Evolutionary conservation across 2,888 invertebrate species (phyloP), one percentile per base, ranked within the genome.

Genomic region (Agapostemon virescens): DNA sequence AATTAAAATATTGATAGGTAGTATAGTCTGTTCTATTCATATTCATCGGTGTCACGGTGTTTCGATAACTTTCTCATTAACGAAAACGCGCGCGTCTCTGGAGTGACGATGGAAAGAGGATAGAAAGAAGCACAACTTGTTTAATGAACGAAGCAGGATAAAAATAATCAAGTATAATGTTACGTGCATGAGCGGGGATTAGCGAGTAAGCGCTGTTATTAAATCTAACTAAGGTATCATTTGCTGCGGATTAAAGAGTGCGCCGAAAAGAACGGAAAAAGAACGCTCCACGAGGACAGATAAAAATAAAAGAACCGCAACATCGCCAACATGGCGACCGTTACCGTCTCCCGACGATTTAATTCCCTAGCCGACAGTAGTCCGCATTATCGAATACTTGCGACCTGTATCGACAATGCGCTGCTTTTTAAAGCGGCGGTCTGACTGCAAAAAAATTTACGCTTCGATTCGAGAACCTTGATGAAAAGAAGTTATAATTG

Each of bases 101-200:
- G n/a, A n/a, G n/a, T n/a, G n/a, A n/a, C n/a, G n/a, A n/a, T n/a
- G n/a, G n/a, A n/a, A n/a, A 33, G 3, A 6, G 30, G 17, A 0
- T 7, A 33, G 4, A 20, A 4, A 9, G 9, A 4, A 33, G 30
- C 7, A 30, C 33, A 61, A 26, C 20, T 4, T 61, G 20, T 3
- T 55, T 61, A 61, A 20, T 11, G 61, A 30, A 61, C 61, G 30
- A 20, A 33, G 20, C 20, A 20, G 30, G 20, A 61, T 20, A 33
- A 61, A 26, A 61, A 61, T 61, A 20, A 61, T 61, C 30, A 61
- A 61, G 61, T n/a, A 61, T 61, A 61, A 61, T 61, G 23, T 61
- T 61, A 9, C 61, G 61, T 61, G 61, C 20, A 20, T 30, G 61
- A 33, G 33, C 61, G 20, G 20, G 33, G 30, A 61, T 61, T 33